phyloP scores from a whole-genome alignment of 2,797 vertebrate genomes.

The Muscicapa striata region DNA sequence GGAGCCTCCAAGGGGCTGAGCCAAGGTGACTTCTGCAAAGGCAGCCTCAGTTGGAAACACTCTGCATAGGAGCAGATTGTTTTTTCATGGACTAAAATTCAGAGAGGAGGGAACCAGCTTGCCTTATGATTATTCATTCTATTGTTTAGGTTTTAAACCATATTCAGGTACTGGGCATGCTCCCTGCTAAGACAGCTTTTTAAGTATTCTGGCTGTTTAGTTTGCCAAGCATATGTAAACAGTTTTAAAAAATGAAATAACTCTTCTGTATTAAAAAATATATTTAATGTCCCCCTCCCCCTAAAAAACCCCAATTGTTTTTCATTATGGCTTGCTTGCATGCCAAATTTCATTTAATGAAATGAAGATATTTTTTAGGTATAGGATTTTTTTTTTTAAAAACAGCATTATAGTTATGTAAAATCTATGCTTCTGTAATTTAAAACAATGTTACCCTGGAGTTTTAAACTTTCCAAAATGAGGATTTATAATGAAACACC shows the following conservation, averaged over 20 bases:
- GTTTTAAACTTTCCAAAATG: constrained; percentile 57
- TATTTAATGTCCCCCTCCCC: background rate
- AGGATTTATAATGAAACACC: constrained; percentile 68
- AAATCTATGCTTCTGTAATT: constrained; percentile 57
- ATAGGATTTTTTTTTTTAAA: background rate
- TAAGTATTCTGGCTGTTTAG: background rate
- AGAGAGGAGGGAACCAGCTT: background rate
- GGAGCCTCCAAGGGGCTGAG: background rate
- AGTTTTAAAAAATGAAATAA: constrained; percentile 64
- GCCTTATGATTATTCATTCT: constrained; percentile 8
- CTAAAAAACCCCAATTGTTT: constrained; percentile 55
- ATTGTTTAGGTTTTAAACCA: background rate
- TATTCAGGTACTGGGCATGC: background rate
- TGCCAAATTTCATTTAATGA: constrained; percentile 68
- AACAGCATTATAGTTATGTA: constrained; percentile 51
- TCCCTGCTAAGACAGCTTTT: constrained; percentile 11
- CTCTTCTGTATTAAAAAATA: constrained; percentile 41
- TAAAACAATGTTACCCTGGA: constrained; percentile 60
- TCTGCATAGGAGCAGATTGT: background rate
- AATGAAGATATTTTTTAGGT: constrained; percentile 64
- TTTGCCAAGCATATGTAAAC: constrained; percentile 66
- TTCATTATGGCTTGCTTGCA: constrained; percentile 60
- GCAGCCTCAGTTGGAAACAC: background rate
- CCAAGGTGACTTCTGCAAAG: background rate
- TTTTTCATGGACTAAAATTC: constrained; percentile 35